Base-by-base conservation (phyloP, 2,888 invertebrate species). In the Oegoconia quadripuncta region DNA sequence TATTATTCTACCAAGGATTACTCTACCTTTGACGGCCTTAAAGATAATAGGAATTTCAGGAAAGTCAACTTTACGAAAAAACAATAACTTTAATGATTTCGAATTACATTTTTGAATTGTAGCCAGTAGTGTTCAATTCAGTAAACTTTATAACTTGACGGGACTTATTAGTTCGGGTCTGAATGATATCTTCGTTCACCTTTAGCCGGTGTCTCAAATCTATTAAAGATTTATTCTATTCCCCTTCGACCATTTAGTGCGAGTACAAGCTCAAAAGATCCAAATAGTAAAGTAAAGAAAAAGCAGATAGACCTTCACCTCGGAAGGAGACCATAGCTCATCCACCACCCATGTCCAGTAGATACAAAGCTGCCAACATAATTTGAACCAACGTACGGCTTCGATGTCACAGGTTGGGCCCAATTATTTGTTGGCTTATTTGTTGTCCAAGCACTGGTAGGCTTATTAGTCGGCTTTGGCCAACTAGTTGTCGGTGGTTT, bases 281-380 rank as follows among this genome's bases (percentile, higher is more conserved):
- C n/a, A 6, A 23, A n/a, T 23, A 23, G 42, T 27, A 42, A 40
- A 15, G 33, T 42, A 17, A 34, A 27, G 26, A 39, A 15, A 30
- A 28, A 43, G 38, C 28, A 44, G 36, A 23, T 38, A 42, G 34
- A 35, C 46, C 30, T 18, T 36, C 22, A 46, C 42, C 41, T 42
- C 8, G 20, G 26, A 38, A 34, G 15, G 17, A 35, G 15, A 40
- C 28, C 55, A 59, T 63, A 64, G 39, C 52, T 55, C 64, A 59
- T 67, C 62, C 64, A 63, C 78, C 77, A 79, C 44, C 60, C 66
- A 22, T 50, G 52, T 44, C 52, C 30, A 13, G 41, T 32, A 12
- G 48, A 43, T 11, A 34, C 41, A 46, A 48, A 51, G 30, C 43
- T 44, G n/a, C 35, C 44, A 6, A 12, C 13, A 44, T 42, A 26